phyloP scores from a whole-genome alignment of 2,113 vertebrate genomes.

The Mus spicilegus region DNA sequence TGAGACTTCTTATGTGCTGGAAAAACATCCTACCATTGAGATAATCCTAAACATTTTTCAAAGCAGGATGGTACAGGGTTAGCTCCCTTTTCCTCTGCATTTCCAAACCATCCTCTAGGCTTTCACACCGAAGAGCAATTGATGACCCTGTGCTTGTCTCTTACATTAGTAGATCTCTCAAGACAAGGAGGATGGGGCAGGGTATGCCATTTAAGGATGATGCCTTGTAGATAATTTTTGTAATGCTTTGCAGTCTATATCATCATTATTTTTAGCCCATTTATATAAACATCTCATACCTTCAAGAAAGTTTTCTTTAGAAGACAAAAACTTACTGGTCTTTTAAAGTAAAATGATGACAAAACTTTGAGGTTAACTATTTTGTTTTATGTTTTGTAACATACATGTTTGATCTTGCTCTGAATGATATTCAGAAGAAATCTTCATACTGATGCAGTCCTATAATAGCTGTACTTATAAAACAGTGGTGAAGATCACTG shows the following conservation, averaged over 20 bases:
- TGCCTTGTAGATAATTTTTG: neutral
- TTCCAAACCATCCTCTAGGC: neutral
- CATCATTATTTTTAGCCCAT: conserved; percentile 13
- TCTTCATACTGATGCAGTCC: neutral
- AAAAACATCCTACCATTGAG: neutral
- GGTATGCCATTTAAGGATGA: neutral
- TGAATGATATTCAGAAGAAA: neutral
- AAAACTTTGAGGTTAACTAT: neutral
- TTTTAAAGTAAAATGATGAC: neutral
- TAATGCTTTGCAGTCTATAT: neutral
- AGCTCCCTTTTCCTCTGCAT: neutral
- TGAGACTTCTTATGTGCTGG: neutral
- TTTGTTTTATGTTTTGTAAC: neutral
- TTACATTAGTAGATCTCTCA: neutral
- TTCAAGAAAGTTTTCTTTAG: neutral
- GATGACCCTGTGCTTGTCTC: neutral
- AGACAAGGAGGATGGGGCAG: fast-evolving
- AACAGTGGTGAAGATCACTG: neutral
- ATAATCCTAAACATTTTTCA: neutral
- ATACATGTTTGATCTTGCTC: neutral
- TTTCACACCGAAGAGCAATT: neutral
- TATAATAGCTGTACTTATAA: neutral
- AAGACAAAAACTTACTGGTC: neutral
- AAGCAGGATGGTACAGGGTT: neutral
- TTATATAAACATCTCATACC: neutral